Evolutionary conservation across 2,113 vertebrate genomes (phyloP).

Genomic region (Cyanocitta stelleri): DNA sequence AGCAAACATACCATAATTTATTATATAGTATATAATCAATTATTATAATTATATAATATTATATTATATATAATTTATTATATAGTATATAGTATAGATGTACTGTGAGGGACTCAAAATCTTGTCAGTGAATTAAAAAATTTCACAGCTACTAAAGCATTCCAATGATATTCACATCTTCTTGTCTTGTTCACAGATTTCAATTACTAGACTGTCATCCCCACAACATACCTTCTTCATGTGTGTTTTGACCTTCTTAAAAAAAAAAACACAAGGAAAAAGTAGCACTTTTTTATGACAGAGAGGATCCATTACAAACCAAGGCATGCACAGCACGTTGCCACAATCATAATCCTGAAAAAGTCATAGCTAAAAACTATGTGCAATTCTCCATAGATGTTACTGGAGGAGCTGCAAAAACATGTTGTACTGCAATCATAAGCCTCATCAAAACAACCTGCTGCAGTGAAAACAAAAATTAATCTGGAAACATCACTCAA

Average conservation of each 20-base stretch:
- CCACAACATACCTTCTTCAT: not conserved
- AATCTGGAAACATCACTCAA: not conserved
- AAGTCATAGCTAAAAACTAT: not conserved
- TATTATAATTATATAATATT: not conserved
- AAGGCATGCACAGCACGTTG: not conserved
- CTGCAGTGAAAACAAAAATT: conserved; percentile 25
- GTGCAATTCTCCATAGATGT: not conserved
- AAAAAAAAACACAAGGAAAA: not conserved
- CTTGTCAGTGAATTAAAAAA: not conserved
- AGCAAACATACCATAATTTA: not conserved
- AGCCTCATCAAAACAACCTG: not conserved
- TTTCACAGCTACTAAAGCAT: not conserved
- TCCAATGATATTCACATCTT: not conserved
- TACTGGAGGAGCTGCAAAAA: not conserved
- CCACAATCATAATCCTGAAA: not conserved
- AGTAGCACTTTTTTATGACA: not conserved
- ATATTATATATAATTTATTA: not conserved
- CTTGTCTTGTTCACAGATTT: not conserved
- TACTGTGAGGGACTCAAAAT: not conserved
- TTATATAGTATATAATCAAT: not conserved
- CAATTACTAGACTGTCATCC: not conserved
- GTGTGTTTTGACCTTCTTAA: not conserved
- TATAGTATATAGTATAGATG: not conserved
- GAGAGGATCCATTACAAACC: not conserved
- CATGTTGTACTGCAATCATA: not conserved